Evolutionary conservation across 2,113 vertebrate genomes (phyloP).

Genomic region (Uria lomvia): DNA sequence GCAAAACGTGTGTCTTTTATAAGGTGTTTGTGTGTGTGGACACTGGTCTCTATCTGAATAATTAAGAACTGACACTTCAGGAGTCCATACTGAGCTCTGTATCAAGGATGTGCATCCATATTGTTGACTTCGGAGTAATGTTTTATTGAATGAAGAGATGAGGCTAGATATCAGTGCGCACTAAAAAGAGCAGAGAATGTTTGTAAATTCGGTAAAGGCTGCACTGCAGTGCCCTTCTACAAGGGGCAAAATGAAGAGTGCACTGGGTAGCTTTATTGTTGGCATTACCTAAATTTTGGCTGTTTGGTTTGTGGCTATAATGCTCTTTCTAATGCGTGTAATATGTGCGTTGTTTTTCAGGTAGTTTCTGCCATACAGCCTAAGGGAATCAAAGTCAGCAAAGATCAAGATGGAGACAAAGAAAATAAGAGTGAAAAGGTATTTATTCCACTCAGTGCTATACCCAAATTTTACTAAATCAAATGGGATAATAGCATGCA

Average conservation of each 20-base stretch:
- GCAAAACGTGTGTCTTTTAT: background rate
- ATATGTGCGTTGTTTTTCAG: conserved; percentile 23
- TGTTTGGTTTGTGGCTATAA: background rate
- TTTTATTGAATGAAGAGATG: background rate
- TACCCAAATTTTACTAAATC: background rate
- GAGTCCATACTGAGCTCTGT: background rate
- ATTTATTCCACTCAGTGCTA: background rate
- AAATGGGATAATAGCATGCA: background rate
- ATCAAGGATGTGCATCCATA: background rate
- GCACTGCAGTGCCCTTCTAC: background rate
- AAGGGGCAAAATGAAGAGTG: background rate
- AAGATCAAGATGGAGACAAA: conserved; percentile 31
- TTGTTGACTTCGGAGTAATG: background rate
- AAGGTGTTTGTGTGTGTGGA: background rate
- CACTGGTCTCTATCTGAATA: background rate
- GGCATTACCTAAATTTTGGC: background rate
- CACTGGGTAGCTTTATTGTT: background rate
- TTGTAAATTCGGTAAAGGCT: background rate
- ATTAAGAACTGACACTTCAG: background rate
- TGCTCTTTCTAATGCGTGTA: background rate
- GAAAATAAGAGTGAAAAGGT: conserved; percentile 68
- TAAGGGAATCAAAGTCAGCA: conserved; percentile 50
- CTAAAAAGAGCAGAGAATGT: background rate
- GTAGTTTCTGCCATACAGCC: conserved; percentile 42
- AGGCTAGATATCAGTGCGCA: background rate